Conservation (phyloP, 2,888 invertebrate species). For the Resseliella maxima region DNA sequence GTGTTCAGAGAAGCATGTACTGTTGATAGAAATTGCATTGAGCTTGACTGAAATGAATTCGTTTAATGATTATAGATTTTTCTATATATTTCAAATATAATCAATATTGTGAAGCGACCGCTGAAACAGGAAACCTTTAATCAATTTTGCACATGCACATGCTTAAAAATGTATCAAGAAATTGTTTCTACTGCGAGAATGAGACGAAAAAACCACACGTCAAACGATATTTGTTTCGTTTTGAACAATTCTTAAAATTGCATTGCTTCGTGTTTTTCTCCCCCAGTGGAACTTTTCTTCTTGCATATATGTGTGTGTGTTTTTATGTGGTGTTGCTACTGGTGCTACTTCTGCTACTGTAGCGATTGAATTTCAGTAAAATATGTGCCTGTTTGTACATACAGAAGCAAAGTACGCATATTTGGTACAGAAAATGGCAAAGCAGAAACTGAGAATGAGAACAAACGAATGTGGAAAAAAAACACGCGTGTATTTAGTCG, state of each 20-base stretch:
- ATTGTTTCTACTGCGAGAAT: not conserved
- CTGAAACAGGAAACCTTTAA: conserved; percentile 51
- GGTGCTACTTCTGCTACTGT: not conserved
- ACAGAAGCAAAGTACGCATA: not conserved
- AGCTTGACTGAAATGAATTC: not conserved
- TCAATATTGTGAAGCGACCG: not conserved
- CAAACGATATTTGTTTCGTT: conserved; percentile 5
- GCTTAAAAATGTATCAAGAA: not conserved
- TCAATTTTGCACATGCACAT: conserved; percentile 48
- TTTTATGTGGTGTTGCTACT: not conserved
- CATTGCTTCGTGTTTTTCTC: not conserved
- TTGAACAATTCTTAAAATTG: not conserved
- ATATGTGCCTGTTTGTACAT: not conserved
- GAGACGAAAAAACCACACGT: conserved; percentile 31
- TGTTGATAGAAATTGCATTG: too few species aligned
- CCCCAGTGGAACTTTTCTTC: not conserved
- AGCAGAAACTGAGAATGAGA: not conserved
- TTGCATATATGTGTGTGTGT: not conserved
- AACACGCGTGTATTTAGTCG: not conserved
- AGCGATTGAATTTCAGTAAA: conserved; percentile 51
- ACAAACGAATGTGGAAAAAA: not conserved
- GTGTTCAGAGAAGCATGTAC: too few species aligned
- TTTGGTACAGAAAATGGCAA: not conserved
- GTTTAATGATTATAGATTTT: not conserved
- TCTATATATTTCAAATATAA: conserved; percentile 18